A percentile compares a stretch with the other conserved stretches of the same genome.
Conservation (phyloP, 1,140 invertebrate species). For the Scaptodrosophila lebanonensis region DNA sequence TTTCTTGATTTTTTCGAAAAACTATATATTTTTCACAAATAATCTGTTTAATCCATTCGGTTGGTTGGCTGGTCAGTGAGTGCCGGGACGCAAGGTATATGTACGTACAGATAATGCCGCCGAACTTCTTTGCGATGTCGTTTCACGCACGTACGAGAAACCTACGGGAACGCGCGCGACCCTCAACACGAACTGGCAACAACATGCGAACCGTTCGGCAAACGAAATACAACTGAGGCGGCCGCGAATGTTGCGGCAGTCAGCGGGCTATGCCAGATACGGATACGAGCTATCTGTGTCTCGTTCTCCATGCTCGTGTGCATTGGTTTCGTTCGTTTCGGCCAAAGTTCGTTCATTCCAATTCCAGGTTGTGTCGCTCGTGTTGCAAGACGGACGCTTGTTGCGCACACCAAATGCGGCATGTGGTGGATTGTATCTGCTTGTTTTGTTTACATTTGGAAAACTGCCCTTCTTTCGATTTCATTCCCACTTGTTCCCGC, state of each 20-base stretch:
- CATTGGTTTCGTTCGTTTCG: neutral
- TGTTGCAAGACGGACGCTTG: neutral
- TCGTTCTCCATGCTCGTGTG: neutral
- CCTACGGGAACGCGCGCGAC: conserved; percentile 7
- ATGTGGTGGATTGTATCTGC: conserved; percentile 12
- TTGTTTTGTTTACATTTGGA: conserved; percentile 4
- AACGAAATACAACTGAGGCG: conserved; percentile 34
- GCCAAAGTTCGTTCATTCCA: too few species aligned
- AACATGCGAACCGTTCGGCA: conserved; percentile 39
- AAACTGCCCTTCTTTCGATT: neutral
- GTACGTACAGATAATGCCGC: too few species aligned
- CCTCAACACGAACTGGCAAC: neutral
- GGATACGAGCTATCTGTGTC: neutral
- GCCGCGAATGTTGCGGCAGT: neutral
- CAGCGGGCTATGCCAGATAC: neutral
- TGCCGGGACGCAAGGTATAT: too few species aligned
- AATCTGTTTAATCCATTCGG: conserved; percentile 11
- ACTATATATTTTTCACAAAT: neutral
- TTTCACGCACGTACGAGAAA: conserved; percentile 14
- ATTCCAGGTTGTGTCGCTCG: neutral
- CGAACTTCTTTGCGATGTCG: neutral
- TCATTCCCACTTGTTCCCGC: conserved; percentile 1
- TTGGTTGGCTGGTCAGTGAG: too few species aligned
- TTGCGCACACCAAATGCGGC: conserved; percentile 1
- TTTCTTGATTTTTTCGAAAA: too few species aligned